Percentiles rank a stretch among this genome's conserved stretches.
Conservation (phyloP, 1,140 invertebrate species). For the Brachionus rubens region DNA sequence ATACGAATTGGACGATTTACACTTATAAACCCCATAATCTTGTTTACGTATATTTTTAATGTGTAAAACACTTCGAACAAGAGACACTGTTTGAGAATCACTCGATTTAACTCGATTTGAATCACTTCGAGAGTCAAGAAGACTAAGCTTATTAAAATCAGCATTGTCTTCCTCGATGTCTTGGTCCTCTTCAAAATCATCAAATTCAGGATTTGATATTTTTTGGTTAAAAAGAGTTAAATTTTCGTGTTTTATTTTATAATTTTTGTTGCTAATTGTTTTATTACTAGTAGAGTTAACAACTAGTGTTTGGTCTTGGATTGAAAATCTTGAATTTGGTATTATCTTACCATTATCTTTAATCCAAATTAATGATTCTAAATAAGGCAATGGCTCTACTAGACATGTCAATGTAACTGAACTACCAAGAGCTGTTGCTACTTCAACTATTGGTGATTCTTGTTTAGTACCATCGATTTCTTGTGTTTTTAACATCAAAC, state of each 20-base stretch:
- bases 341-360: conserved; percentile 45
- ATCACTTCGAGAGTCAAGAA: no score
- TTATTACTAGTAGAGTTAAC: background rate
- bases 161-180: conserved; percentile 13
- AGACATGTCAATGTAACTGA: conserved; percentile 16
- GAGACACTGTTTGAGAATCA: background rate
- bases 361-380: conserved; percentile 12
- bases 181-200: background rate
- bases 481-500: conserved; percentile 20
- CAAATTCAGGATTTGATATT: background rate
- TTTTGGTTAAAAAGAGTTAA: background rate
- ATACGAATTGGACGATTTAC: conserved; percentile 9
- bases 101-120: background rate
- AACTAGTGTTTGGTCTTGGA: background rate
- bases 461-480: background rate
- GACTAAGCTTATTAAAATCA: background rate
- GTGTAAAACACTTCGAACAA: background rate
- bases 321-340: conserved; percentile 15
- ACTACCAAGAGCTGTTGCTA: conserved; percentile 10
- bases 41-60: conserved; percentile 35
- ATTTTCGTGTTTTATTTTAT: conserved; percentile 32
- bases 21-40: conserved; percentile 24
- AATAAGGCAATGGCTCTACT: conserved; percentile 10
- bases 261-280: background rate
- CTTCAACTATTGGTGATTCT: background rate